Evolutionary conservation across 2,888 invertebrate species (phyloP), one percentile per base, ranked within the genome.

Genomic region (Ochropleura leucogaster): DNA sequence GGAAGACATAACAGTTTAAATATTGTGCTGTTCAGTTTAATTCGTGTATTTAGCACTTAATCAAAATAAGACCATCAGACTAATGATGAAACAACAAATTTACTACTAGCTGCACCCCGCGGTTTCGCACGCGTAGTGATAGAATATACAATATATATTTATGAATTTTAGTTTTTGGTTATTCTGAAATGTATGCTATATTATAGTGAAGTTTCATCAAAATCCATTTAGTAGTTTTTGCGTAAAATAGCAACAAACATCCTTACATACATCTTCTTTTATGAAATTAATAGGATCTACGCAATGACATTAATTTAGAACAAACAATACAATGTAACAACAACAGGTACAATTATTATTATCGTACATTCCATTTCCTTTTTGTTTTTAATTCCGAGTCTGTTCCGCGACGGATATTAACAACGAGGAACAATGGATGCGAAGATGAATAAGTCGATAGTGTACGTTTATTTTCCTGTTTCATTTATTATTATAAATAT

Each of bases 331-430:
- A 77, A 46, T 75, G 51, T 74, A 74, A 68, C 57, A 65, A 72
- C 70, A 64, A 67, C 75, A 75, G 70, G 71, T 72, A 72, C 79
- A 86, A 80, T 79, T 63, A 83, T 72, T 79, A 83, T 72, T 79
- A 83, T 83, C 51, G 77, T 77, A 77, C 68, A 83, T 81, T 86
- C 55, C 74, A 87, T 85, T 88, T 88, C 80, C 84, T 82, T 80
- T 77, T 85, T 88, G 80, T 82, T 79, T 87, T 86, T 85, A 82
- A 83, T 84, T 77, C 75, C 79, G 68, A 46, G 79, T 69, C 79
- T 80, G 80, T 82, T 80, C 85, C 80, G 73, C 68, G 80, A 68
- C 88, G 87, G 89, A 89, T 89, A 89, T 88, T 89, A 87, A 87
- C 86, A 88, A 78, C 79, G 71, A 64, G 70, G 80, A 85, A 85